A percentile compares a stretch with the other conserved stretches of the same genome.
phyloP scores from a whole-genome alignment of 2,797 vertebrate species.

The Smutsia gigantea region DNA sequence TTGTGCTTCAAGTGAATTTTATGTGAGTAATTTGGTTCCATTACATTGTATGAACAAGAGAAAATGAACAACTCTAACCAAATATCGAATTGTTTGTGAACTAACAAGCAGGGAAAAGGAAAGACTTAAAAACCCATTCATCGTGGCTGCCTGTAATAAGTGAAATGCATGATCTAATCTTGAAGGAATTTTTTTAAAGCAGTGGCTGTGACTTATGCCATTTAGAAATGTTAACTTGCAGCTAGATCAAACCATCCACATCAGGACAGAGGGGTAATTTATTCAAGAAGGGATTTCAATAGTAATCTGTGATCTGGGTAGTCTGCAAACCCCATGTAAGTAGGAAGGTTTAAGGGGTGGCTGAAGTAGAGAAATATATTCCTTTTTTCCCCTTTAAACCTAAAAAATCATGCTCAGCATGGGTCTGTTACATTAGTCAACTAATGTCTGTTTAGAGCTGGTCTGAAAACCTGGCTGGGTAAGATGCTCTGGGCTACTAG shows the following conservation, averaged over 20 bases:
- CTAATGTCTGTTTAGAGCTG: background rate
- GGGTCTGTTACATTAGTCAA: background rate
- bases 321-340: background rate
- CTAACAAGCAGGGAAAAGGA: background rate
- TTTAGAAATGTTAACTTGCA: conserved; percentile 48
- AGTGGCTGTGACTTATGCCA: background rate
- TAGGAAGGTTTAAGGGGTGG: background rate
- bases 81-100: background rate
- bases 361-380: background rate
- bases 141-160: background rate
- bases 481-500: background rate
- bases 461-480: background rate
- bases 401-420: background rate
- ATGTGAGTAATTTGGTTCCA: background rate
- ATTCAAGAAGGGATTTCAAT: conserved; percentile 6
- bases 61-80: background rate
- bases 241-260: background rate
- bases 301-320: background rate
- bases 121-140: conserved; percentile 4
- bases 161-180: conserved; percentile 8
- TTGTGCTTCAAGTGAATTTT: conserved; percentile 49
- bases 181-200: conserved; percentile 35
- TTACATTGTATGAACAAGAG: conserved; percentile 31
- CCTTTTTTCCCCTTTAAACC: background rate
- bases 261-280: background rate